These are phyloP conservation scores for Sisor rabdophorus DNA, from an alignment of 2,113 vertebrate species.

Conservation along the genomic window DNA sequence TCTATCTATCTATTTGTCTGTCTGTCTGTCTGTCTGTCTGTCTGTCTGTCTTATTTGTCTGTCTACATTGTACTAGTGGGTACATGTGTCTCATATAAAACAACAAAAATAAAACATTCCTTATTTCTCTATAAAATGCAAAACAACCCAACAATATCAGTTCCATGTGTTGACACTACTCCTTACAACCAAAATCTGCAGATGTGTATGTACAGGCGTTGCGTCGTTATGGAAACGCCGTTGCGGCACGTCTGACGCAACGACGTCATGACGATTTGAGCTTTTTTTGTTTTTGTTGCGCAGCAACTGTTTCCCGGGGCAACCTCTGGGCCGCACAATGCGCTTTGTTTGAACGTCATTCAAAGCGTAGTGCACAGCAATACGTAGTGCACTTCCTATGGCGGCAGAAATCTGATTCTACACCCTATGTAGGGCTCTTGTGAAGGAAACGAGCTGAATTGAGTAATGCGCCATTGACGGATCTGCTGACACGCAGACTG, in stretches of 20 bases:
- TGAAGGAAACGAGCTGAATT: background rate
- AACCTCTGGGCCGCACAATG: slow-evolving; percentile 52
- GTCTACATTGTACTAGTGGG: background rate
- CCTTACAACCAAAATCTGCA: slow-evolving; percentile 38
- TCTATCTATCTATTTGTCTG: background rate
- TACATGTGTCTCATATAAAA: background rate
- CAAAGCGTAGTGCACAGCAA: too few species aligned
- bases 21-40: too few species aligned
- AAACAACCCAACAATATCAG: background rate
- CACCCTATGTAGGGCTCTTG: slow-evolving; percentile 1
- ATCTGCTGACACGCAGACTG: background rate
- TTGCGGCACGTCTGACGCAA: slow-evolving; percentile 67
- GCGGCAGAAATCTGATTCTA: background rate
- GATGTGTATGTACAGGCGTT: slow-evolving; percentile 68
- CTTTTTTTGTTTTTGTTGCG: slow-evolving; percentile 78
- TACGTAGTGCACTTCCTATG: background rate
- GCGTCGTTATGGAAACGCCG: slow-evolving; percentile 74
- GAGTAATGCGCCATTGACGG: background rate
- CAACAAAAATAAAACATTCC: background rate
- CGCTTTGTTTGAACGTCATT: background rate
- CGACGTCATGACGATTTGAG: slow-evolving; percentile 68
- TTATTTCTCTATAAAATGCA: background rate
- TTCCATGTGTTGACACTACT: slow-evolving; percentile 9
- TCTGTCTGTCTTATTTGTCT: background rate
- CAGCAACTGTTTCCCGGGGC: slow-evolving; percentile 72